Evolutionary conservation across 2,113 vertebrate genomes (phyloP).

Genomic region (Machaerirhynchus nigripectus): DNA sequence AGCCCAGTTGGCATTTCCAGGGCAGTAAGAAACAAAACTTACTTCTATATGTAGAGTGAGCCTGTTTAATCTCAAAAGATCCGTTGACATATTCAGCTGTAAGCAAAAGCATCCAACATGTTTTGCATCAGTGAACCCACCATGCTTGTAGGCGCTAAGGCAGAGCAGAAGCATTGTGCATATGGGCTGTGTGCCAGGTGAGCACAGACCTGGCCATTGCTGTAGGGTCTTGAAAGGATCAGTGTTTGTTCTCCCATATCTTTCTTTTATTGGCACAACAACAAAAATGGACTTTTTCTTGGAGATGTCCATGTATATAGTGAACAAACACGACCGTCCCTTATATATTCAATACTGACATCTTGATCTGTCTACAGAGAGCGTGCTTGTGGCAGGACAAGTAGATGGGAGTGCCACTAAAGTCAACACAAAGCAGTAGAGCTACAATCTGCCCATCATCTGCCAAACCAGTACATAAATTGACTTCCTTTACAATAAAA

Average conservation of each 20-base stretch:
- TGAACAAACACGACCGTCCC: background rate
- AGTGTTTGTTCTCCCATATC: background rate
- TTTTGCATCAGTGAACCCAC: background rate
- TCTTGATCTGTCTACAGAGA: background rate
- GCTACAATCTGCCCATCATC: background rate
- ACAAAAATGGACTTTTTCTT: background rate
- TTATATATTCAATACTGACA: background rate
- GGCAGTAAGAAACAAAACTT: background rate
- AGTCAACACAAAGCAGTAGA: background rate
- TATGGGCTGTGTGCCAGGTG: background rate
- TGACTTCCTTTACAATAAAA: background rate
- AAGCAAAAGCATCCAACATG: background rate
- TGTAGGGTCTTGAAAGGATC: background rate
- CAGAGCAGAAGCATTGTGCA: background rate
- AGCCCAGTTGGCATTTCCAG: background rate
- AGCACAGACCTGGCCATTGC: background rate
- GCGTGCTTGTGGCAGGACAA: background rate
- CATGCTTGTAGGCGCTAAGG: background rate
- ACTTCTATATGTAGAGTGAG: background rate
- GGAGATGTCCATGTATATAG: background rate
- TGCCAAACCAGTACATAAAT: background rate
- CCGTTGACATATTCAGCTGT: background rate
- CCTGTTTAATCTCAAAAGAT: background rate
- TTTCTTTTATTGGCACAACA: background rate
- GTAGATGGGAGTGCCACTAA: background rate